Evolutionary conservation across 2,888 invertebrate genomes (phyloP).

Genomic region (Oegoconia quadripuncta): DNA sequence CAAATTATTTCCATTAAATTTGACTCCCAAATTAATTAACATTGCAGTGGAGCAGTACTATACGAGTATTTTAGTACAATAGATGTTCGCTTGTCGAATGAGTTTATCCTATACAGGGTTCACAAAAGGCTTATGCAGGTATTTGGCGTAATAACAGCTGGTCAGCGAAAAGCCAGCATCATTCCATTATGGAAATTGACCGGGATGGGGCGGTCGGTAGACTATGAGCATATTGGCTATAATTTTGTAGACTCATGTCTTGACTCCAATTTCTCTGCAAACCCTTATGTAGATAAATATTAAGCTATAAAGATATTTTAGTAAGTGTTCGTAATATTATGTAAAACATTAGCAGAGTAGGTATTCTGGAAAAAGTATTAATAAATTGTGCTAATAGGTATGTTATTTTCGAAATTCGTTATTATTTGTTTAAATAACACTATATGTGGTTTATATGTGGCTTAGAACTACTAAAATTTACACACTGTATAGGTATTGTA

Average conservation of each 20-base stretch:
- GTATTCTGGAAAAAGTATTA: no score
- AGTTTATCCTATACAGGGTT: conserved; percentile 10
- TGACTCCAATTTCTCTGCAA: background rate
- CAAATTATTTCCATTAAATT: conserved; percentile 6
- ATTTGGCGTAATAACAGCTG: conserved; percentile 46
- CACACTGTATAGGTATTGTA: no score
- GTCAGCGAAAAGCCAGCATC: conserved; percentile 49
- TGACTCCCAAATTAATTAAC: conserved; percentile 16
- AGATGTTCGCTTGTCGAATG: conserved; percentile 6
- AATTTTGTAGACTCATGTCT: conserved; percentile 23
- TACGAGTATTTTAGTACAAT: conserved; percentile 1
- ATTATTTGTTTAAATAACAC: no score
- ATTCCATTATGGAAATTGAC: conserved; percentile 65
- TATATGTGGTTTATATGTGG: no score
- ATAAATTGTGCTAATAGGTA: no score
- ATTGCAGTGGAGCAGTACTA: conserved; percentile 8
- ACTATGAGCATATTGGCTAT: conserved; percentile 26
- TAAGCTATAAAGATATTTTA: no score
- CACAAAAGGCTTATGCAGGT: conserved; percentile 30
- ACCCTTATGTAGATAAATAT: no score
- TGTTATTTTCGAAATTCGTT: no score
- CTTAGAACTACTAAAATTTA: no score
- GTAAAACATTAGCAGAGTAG: no score
- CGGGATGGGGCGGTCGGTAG: conserved; percentile 21
- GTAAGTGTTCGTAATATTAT: no score